Percentiles rank a stretch among this genome's conserved stretches.
phyloP scores from a whole-genome alignment of 2,113 vertebrate species.

The Eurystomus gularis region DNA sequence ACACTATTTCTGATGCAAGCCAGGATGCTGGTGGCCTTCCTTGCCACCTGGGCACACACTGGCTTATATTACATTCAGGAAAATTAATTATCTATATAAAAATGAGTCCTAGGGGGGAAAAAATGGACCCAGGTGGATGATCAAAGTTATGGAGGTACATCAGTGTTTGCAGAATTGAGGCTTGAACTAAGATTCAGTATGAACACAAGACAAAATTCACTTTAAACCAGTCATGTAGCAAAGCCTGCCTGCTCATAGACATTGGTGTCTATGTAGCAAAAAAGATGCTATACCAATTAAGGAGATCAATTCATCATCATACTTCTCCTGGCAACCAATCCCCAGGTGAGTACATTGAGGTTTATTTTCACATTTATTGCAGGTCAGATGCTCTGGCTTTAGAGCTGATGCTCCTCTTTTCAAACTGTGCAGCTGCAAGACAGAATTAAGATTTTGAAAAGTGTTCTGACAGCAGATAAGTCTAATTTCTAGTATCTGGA shows the following conservation, averaged over 20 bases:
- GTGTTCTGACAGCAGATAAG: neutral
- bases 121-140: neutral
- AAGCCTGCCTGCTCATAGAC: neutral
- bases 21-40: too few species aligned
- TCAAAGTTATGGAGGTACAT: neutral
- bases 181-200: neutral
- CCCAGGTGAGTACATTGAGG: neutral
- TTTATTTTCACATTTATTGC: neutral
- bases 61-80: neutral
- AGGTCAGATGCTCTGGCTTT: neutral
- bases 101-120: neutral
- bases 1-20: too few species aligned
- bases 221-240: neutral
- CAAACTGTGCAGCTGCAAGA: neutral
- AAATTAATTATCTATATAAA: neutral
- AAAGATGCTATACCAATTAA: neutral
- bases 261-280: neutral
- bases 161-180: neutral
- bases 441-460: neutral
- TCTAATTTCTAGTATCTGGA: neutral
- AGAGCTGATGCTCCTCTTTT: neutral
- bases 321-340: neutral
- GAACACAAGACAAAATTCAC: neutral
- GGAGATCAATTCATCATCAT: too few species aligned
- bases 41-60: too few species aligned